Percentiles rank a stretch among this genome's conserved stretches.
phyloP scores from a whole-genome alignment of 2,888 invertebrate species.

The Oscheius sp. region DNA sequence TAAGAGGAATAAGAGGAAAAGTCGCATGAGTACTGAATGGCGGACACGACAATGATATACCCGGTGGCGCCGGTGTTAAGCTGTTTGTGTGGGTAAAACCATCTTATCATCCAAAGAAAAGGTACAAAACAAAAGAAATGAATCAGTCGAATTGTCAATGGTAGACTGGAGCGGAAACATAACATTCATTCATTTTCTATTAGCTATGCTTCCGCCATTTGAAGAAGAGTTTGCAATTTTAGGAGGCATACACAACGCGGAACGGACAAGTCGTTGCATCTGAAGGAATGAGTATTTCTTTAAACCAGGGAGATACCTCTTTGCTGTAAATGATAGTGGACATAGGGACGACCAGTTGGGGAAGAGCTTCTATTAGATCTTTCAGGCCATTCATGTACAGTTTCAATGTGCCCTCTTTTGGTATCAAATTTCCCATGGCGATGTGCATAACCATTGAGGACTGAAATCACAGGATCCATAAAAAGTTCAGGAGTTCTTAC shows the following conservation, averaged over 20 bases:
- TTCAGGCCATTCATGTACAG: constrained; percentile 22
- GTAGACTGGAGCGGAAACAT: no score
- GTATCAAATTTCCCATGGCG: no score
- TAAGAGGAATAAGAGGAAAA: not conserved
- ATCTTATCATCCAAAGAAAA: not conserved
- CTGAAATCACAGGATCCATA: not conserved
- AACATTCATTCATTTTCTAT: no score
- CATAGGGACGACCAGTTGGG: constrained; percentile 23
- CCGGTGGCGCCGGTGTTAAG: not conserved
- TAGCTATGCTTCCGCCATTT: no score
- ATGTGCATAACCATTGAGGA: constrained; percentile 6
- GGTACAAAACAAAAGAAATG: not conserved
- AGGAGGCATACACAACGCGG: no score
- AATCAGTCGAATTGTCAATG: not conserved
- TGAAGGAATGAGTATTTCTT: not conserved
- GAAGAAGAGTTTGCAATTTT: not conserved
- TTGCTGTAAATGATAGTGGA: constrained; percentile 11
- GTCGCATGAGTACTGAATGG: not conserved
- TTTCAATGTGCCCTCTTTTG: not conserved
- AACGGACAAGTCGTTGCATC: no score
- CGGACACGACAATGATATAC: not conserved
- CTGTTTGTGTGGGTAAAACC: not conserved
- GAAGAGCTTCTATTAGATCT: constrained; percentile 16
- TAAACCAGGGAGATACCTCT: not conserved
- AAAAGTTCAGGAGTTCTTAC: not conserved